phyloP scores from a whole-genome alignment of 2,113 vertebrate genomes.

The Australoheros scitulus region DNA sequence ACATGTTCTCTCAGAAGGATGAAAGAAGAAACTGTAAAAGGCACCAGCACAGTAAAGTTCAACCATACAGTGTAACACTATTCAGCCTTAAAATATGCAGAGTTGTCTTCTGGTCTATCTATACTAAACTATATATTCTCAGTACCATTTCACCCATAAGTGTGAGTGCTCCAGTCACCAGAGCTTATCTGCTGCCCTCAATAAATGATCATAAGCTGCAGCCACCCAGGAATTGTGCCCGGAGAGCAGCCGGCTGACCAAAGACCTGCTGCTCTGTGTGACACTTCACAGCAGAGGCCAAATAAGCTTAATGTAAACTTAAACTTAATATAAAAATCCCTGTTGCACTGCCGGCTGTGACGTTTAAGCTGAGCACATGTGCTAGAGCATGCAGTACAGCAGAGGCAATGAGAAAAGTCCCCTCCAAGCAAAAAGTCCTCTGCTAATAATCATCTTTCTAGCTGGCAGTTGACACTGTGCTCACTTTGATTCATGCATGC shows the following conservation, averaged over 20 bases:
- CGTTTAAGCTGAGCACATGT: not conserved
- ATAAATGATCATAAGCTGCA: not conserved
- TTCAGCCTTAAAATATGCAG: not conserved
- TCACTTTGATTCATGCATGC: not conserved
- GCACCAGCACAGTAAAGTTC: too few relatives aligned
- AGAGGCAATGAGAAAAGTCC: not conserved
- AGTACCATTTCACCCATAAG: not conserved
- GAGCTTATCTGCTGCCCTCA: not conserved
- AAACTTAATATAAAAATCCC: not conserved
- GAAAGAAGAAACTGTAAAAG: rapidly evolving
- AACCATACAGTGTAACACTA: rapidly evolving
- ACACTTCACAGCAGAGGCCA: not conserved
- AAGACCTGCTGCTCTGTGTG: not conserved
- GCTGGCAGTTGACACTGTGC: too few relatives aligned
- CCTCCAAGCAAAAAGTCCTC: too few relatives aligned
- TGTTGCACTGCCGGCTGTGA: not conserved
- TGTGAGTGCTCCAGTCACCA: rapidly evolving
- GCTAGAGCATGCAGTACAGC: not conserved
- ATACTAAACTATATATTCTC: not conserved
- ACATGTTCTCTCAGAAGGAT: not conserved
- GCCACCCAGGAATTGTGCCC: not conserved
- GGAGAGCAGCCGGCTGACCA: not conserved
- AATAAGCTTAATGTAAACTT: not conserved
- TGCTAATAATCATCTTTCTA: too few relatives aligned
- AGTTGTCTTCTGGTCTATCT: not conserved